A percentile compares a stretch with the other conserved stretches of the same genome.
Evolutionary conservation across 2,113 vertebrate species (phyloP).

Genomic region (Butorides virescens): DNA sequence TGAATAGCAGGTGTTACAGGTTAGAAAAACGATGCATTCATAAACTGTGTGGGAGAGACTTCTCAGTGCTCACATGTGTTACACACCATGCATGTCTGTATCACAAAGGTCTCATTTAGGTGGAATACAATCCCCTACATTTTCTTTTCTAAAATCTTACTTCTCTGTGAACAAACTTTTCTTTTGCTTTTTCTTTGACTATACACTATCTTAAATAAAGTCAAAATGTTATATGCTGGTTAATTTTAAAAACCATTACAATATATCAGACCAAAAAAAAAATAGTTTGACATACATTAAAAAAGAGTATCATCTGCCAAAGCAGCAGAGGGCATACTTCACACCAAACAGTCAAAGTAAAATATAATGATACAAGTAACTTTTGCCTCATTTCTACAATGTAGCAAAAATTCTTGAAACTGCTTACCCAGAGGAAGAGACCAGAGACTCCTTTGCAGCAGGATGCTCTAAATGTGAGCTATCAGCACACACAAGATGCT

Average conservation of each 20-base stretch:
- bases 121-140: neutral
- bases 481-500: neutral
- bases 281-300: neutral
- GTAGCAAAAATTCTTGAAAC: neutral
- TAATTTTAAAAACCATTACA: neutral
- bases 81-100: neutral
- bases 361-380: neutral
- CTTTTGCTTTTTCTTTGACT: neutral
- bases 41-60: constrained; percentile 9
- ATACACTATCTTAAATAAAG: neutral
- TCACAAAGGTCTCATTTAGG: neutral
- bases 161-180: neutral
- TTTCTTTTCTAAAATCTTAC: neutral
- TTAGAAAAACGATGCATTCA: neutral
- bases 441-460: neutral
- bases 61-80: neutral
- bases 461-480: neutral
- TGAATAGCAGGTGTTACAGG: constrained; percentile 55
- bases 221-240: neutral
- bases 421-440: neutral
- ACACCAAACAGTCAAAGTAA: neutral
- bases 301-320: neutral
- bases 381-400: neutral
- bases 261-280: neutral
- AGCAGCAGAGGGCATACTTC: neutral